These are phyloP conservation scores for Sorex maritimensis DNA, from an alignment of 2,797 vertebrate genomes.

Conservation along the genomic window DNA sequence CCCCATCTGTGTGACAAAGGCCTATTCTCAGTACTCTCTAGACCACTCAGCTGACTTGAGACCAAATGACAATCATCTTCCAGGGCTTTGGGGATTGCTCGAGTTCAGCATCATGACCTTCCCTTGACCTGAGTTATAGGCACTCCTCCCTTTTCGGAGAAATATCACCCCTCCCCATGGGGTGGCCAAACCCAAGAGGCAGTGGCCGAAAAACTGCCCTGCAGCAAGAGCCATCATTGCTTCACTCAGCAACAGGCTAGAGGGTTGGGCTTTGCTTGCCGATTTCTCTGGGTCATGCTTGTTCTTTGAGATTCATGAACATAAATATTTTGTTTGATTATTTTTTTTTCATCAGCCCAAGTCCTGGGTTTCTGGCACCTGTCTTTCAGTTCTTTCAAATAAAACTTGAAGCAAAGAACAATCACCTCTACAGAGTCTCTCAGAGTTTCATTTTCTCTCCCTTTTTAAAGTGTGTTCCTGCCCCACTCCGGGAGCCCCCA, in stretches of 20 bases:
- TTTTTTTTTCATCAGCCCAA: conserved; percentile 73
- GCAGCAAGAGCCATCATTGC: not conserved
- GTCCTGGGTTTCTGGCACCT: conserved; percentile 17
- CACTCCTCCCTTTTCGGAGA: not conserved
- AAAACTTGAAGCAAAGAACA: conserved; percentile 29
- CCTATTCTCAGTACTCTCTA: not conserved
- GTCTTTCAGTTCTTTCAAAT: conserved; percentile 79
- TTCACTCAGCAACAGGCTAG: not conserved
- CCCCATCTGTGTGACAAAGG: not conserved
- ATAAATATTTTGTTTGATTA: conserved; percentile 61
- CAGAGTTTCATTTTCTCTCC: conserved; percentile 76
- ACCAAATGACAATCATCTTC: not conserved
- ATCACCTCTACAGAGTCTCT: conserved; percentile 52
- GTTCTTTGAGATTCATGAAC: conserved; percentile 65
- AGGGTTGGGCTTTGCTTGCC: not conserved
- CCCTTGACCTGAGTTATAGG: not conserved
- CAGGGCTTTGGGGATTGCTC: not conserved
- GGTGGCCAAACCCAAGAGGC: not conserved
- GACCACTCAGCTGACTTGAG: not conserved
- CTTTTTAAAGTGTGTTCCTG: conserved; percentile 66
- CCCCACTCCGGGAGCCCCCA: not conserved
- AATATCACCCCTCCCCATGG: not conserved
- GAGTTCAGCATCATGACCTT: not conserved
- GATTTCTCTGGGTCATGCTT: not conserved
- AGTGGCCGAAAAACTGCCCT: too few relatives aligned